Evolutionary conservation across 2,797 vertebrate species (phyloP), one percentile per base, ranked within the genome.

Genomic region (Helarctos malayanus): DNA sequence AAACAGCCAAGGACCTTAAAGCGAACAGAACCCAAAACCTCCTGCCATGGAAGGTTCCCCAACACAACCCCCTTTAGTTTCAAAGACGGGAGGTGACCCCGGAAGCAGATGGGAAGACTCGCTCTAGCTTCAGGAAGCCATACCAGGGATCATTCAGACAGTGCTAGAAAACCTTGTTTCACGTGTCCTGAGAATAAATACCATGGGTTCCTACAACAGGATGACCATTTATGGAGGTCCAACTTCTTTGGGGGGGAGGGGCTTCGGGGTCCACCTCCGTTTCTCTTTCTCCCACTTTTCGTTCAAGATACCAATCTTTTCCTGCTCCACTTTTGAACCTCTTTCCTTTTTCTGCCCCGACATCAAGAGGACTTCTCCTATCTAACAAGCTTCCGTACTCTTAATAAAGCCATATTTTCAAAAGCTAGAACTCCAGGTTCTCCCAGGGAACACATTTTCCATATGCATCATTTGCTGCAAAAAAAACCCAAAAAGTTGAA

Each of bases 341-440:
- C 49, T 84, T 73, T n/a, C 38, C 32, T 78, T 63, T 81, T 75
- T 79, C 57, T 83, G 69, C 14, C 73, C 83, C 76, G 52, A 11
- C 8, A 11, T 41, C 81, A 41, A 32, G 27, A 85, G 10, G 52
- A 41, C 11, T 68, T 29, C 81, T 96, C 12, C 57, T 13, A 10
- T 95, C 45, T 83, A 75, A 91, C 23, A 88, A 86, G 61, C 79
- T 94, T 25, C 32, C 71, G 38, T 69, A 68, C 6, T 87, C 78
- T 54, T 83, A 56, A 82, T 32, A 93, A 97, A 95, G 81, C 86
- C 87, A 68, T 63, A 91, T n/a, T 32, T 75, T 90, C 18, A 76
- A 79, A 92, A 84, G 35, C 41, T 79, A 32, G 82, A 76, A 81
- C 19, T 79, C 65, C 18, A 78, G 69, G 27, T 89, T 87, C 89